Evolutionary conservation across 2,113 vertebrate species (phyloP), one percentile per base, ranked within the genome.

Genomic region (Antigone vipio): DNA sequence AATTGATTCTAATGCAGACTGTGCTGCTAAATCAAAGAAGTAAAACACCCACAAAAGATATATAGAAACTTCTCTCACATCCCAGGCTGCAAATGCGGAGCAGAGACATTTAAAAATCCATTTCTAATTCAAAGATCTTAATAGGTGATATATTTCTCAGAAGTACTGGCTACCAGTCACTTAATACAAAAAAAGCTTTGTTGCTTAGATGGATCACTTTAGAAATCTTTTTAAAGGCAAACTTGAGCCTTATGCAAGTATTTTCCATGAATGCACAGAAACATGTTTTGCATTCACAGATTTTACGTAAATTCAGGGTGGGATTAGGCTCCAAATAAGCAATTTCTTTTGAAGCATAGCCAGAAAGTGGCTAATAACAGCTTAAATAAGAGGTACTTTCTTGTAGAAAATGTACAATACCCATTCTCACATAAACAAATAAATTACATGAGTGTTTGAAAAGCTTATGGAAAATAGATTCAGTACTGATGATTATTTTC

Each of bases 121-220:
- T 78, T 96, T 78, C 53, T 87, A 88, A 90, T 93, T 93, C 73
- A 74, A 59, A 88, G 34, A 45, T 86, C 42, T 64, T 89, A 88
- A 84, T 49, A 86, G 68, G 15, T 78, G 52, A 56, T 56, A 32
- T 14, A 67, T 91, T 84, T 93, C 77, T 92, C 40, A 82, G 67
- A 93, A 85, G 67, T 56, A 42, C 45, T 64, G 44, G 38, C 71
- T 88, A 49, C 42, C 9, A 84, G 30, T 75, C 56, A 81, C 67
- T 62, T 64, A 58, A 84, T 63, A 56, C 8, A 44, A 92, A 88
- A 88, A 85, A 88, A 66, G 7, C n/a, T 55, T 90, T 64, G 32
- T 8, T 85, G n/a, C 56, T 85, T 82, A 89, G 22, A 62, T 22
- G 20, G 58, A 71, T 78, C 8, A 75, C 23, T 78, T 86, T 12